Evolutionary conservation across 2,797 vertebrate species (phyloP).

Genomic region (Darevskia nairensis): DNA sequence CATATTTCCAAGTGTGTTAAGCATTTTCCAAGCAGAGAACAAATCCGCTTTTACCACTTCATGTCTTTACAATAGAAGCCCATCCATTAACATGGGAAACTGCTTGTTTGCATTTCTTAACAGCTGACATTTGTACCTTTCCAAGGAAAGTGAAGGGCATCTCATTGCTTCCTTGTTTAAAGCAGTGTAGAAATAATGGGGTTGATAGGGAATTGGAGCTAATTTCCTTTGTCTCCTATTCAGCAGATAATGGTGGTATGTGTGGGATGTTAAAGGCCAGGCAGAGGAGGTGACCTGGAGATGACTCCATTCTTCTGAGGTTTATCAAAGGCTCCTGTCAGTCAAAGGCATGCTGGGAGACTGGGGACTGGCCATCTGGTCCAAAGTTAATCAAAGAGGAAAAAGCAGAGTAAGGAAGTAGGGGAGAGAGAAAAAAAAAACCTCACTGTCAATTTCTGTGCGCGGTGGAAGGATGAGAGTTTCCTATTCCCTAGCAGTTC

Average conservation of each 20-base stretch:
- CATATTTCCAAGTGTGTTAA: slow-evolving; percentile 71
- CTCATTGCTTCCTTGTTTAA: slow-evolving; percentile 80
- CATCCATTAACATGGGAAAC: slow-evolving; percentile 78
- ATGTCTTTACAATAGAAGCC: slow-evolving; percentile 75
- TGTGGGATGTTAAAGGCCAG: slow-evolving; percentile 81
- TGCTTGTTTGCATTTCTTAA: slow-evolving; percentile 83
- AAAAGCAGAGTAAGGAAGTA: slow-evolving; percentile 78
- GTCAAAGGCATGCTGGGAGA: slow-evolving; percentile 94
- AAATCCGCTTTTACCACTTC: slow-evolving; percentile 70
- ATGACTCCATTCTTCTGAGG: slow-evolving; percentile 90
- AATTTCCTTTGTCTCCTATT: slow-evolving; percentile 87
- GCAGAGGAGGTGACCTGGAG: slow-evolving; percentile 81
- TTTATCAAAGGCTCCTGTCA: slow-evolving; percentile 93
- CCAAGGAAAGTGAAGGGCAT: slow-evolving; percentile 82
- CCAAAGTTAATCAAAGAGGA: slow-evolving; percentile 88
- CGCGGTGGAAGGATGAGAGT: slow-evolving; percentile 70
- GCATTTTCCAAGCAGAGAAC: slow-evolving; percentile 65
- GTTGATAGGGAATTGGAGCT: slow-evolving; percentile 79
- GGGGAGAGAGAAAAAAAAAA: slow-evolving; percentile 47
- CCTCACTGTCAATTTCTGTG: slow-evolving; percentile 68
- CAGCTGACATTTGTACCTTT: slow-evolving; percentile 84
- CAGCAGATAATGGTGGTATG: slow-evolving; percentile 83
- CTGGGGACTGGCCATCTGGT: slow-evolving; percentile 95
- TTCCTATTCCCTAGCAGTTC: slow-evolving; percentile 45
- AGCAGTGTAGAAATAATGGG: slow-evolving; percentile 81